Base-by-base conservation (phyloP, 2,113 vertebrate species). In the Oryzias javanicus region DNA sequence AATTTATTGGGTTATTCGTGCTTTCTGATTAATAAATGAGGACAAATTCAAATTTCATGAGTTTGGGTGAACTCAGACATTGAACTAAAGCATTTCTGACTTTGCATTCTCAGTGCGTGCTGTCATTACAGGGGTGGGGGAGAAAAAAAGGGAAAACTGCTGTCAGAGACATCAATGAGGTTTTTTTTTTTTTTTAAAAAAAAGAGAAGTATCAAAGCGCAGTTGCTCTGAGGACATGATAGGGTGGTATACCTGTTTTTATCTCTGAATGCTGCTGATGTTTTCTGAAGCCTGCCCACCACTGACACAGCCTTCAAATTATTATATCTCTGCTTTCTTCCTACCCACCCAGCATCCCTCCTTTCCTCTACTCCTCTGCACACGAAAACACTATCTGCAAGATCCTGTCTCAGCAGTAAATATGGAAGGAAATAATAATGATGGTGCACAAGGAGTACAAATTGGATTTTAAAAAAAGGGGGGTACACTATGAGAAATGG, bases 201-300 rank as follows among this genome's bases (percentile, higher is more conserved):
- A 58, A 89, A 29, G 2, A 12, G 35, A 35, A 13, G 35, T 86
- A 92, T 91, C 87, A 91, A 91, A 92, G 87, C 67, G 1, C 57
- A 49, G 76, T 71, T 83, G 68, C 85, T 88, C 78, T 70, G 79
- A 83, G 84, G 86, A 90, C 80, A 89, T 78, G 89, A 90, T 87
- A 79, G 80, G 74, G 72, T 67, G 82, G 70, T 82, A 82, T 86
- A 89, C 85, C 87, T 89, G 89, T 87, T 89, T 90, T 87, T 86
- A 88, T 89, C 89, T 88, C 74, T 52, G n/a, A 90, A 75, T 79
- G 70, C 80, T 83, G 82, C 69, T 87, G 84, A 90, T 89, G 83
- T 86, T 88, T 89, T 79, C 76, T 76, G 82, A 89, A 84, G 83
- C 79, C 81, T 83, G 82, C 72, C 78, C 80, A 80, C 79, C 76